Percentiles rank a stretch among this genome's conserved stretches.
Evolutionary conservation across 2,797 vertebrate species (phyloP).

Genomic region (Scolopax bukidnonensis): DNA sequence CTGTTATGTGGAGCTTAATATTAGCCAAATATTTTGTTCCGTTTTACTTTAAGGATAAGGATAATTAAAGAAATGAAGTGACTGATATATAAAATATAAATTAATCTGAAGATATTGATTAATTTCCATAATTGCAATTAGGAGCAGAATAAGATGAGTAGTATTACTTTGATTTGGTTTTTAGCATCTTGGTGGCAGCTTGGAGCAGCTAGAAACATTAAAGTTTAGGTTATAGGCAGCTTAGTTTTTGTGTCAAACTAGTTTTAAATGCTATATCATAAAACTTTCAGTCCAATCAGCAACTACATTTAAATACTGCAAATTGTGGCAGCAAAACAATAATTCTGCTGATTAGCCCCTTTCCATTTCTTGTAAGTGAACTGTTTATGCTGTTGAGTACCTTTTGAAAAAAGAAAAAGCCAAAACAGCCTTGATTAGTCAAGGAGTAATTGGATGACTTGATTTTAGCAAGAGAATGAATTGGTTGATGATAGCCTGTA

Average conservation of each 20-base stretch:
- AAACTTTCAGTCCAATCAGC: constrained; percentile 99
- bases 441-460: constrained; percentile 99
- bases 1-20: background rate
- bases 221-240: constrained; percentile 57
- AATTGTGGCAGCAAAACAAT: constrained; percentile 99
- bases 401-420: constrained; percentile 99
- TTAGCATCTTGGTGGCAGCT: background rate
- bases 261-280: constrained; percentile 84
- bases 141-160: background rate
- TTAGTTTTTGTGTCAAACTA: constrained; percentile 78
- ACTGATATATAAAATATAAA: background rate
- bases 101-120: constrained; percentile 18
- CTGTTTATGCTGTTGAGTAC: constrained; percentile 99
- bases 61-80: background rate
- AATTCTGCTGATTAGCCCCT: constrained; percentile 99
- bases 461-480: constrained; percentile 98
- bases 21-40: constrained; percentile 7
- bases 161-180: background rate
- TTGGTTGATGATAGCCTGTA: constrained; percentile 96
- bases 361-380: constrained; percentile 99
- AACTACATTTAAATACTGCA: constrained; percentile 97
- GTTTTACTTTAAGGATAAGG: background rate
- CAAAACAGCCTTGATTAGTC: constrained; percentile 99
- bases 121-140: constrained; percentile 41
- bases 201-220: constrained; percentile 22